Conservation (phyloP, 1,140 invertebrate species). For the Theocolax elegans region DNA sequence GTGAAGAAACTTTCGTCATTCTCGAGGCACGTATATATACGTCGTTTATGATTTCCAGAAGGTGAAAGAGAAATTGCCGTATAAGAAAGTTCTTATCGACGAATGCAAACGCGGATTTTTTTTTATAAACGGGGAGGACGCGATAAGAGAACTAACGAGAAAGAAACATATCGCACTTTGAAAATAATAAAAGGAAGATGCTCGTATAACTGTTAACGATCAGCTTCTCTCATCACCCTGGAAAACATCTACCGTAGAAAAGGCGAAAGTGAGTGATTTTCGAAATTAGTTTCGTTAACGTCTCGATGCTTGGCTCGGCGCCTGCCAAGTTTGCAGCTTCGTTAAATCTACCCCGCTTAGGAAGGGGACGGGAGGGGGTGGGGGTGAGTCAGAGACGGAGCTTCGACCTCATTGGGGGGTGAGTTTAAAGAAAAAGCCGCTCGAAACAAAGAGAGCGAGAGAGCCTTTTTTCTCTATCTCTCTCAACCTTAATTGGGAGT, state of each 20-base stretch:
- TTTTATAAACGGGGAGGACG: neutral
- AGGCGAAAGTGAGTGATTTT: constrained; percentile 37
- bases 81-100: constrained; percentile 33
- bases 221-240: constrained; percentile 5
- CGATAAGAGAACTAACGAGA: neutral
- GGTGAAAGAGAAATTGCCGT: too few species aligned
- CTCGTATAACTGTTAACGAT: constrained; percentile 19
- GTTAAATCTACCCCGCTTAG: constrained; percentile 19
- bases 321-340: constrained; percentile 35
- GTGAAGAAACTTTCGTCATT: constrained; percentile 20
- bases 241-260: neutral
- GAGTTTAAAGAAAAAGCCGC: constrained; percentile 32
- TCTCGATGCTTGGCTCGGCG: constrained; percentile 30
- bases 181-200: neutral
- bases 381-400: too few species aligned
- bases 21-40: too few species aligned
- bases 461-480: neutral
- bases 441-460: constrained; percentile 29
- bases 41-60: constrained; percentile 25
- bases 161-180: too few species aligned
- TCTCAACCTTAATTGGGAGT: constrained; percentile 2
- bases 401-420: constrained; percentile 25
- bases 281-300: constrained; percentile 43
- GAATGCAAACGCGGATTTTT: neutral
- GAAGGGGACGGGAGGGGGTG: too few species aligned